Percentiles rank a stretch among this genome's conserved stretches.
Evolutionary conservation across 53 echinoderm and acorn worm genomes (phyloP).

Genomic region (Actinopyga echinites): DNA sequence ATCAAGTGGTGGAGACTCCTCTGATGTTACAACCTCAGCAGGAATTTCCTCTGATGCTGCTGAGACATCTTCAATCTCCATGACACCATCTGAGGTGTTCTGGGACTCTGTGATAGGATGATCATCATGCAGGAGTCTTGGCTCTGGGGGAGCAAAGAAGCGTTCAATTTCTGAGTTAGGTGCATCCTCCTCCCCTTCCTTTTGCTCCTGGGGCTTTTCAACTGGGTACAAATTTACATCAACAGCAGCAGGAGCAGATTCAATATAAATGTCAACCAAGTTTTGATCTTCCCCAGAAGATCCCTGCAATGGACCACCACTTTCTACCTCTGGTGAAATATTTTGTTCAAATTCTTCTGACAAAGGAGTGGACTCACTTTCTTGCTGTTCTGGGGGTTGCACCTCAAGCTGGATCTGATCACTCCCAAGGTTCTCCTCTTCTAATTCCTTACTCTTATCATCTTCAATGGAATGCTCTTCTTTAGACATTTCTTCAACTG

Average conservation of each 20-base stretch:
- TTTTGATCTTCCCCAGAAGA: constrained; percentile 22
- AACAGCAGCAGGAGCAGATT: constrained; percentile 30
- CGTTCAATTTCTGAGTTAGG: constrained; percentile 32
- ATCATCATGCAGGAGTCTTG: constrained; percentile 25
- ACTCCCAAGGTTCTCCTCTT: constrained; percentile 20
- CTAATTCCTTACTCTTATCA: background rate
- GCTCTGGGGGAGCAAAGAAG: constrained; percentile 28
- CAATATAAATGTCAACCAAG: constrained; percentile 17
- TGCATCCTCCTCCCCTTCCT: constrained; percentile 20
- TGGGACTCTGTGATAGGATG: constrained; percentile 45
- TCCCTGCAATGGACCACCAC: background rate
- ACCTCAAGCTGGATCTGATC: constrained; percentile 20
- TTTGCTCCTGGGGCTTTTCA: background rate
- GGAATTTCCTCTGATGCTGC: constrained; percentile 45
- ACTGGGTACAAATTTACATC: constrained; percentile 22
- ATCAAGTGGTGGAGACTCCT: background rate
- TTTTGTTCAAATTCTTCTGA: constrained; percentile 24
- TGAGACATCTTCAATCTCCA: constrained; percentile 44
- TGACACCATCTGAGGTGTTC: constrained; percentile 41
- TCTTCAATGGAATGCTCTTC: constrained; percentile 35
- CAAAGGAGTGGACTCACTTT: background rate
- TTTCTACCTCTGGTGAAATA: background rate
- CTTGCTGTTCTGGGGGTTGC: constrained; percentile 6
- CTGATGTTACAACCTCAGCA: constrained; percentile 36
- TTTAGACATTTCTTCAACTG: background rate